phyloP scores from a whole-genome alignment of 1,140 invertebrate genomes.

The Pseudomyrmex concolor region DNA sequence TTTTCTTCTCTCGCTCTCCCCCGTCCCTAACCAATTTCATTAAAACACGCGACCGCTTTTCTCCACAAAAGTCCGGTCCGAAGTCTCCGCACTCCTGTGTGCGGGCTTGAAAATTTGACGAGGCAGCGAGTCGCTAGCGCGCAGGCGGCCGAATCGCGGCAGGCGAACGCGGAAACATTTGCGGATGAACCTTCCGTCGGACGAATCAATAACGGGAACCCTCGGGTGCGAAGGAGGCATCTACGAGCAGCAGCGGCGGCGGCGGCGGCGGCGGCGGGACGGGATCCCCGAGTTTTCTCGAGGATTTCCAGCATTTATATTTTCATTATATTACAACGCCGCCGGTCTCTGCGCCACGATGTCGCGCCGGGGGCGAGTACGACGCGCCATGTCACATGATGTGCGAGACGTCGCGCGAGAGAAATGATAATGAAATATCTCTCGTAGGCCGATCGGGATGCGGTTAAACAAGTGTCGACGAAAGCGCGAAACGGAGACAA shows the following conservation, averaged over 20 bases:
- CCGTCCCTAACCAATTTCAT: neutral
- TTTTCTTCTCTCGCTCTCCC: neutral
- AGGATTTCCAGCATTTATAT: conserved; percentile 63
- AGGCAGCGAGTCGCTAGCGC: conserved; percentile 17
- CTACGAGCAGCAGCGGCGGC: neutral
- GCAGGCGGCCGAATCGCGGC: conserved; percentile 37
- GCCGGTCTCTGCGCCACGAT: neutral
- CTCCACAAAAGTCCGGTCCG: neutral
- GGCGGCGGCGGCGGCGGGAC: neutral
- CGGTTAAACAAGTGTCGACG: neutral
- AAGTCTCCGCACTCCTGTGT: neutral
- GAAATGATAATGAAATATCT: neutral
- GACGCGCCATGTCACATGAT: conserved; percentile 60
- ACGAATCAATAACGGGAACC: conserved; percentile 75
- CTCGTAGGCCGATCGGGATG: neutral
- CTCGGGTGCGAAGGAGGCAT: conserved; percentile 62
- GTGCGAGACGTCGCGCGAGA: neutral
- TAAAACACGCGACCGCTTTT: neutral
- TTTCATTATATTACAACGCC: conserved; percentile 60
- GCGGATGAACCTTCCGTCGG: conserved; percentile 67
- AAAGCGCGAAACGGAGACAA: too few species aligned
- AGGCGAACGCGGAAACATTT: conserved; percentile 55
- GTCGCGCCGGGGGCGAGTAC: neutral
- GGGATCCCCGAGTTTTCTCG: conserved; percentile 41
- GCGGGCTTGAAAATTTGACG: conserved; percentile 49